A percentile compares a stretch with the other conserved stretches of the same genome.
Conservation (phyloP, 2,113 vertebrate genomes). For the Acanthochromis polyacanthus region DNA sequence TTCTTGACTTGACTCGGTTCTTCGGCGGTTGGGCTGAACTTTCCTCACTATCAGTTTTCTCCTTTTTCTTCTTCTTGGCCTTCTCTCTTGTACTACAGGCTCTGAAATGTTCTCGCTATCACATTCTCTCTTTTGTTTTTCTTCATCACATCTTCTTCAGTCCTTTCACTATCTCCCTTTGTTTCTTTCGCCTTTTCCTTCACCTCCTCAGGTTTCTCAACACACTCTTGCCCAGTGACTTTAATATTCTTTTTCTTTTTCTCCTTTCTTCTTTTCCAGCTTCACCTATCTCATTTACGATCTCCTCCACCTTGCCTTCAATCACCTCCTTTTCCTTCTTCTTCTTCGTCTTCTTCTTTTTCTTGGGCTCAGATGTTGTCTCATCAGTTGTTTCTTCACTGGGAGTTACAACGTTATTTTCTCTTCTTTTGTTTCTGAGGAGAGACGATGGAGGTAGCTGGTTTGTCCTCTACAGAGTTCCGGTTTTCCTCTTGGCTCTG, state of each 20-base stretch:
- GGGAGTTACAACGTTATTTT: constrained; percentile 14
- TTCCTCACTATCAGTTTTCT: constrained; percentile 18
- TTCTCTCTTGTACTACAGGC: constrained; percentile 34
- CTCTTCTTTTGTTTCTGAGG: constrained; percentile 37
- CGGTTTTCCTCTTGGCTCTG: neutral
- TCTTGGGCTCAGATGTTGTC: constrained; percentile 36
- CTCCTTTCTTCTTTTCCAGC: neutral
- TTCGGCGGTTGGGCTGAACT: neutral
- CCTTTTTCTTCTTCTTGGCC: constrained; percentile 57
- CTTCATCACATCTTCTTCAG: neutral
- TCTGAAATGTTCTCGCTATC: neutral
- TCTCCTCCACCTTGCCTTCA: constrained; percentile 20
- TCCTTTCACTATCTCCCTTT: neutral
- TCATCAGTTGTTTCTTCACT: constrained; percentile 16
- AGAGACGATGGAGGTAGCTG: neutral
- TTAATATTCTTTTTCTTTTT: neutral
- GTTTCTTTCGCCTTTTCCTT: constrained; percentile 6
- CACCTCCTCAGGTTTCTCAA: neutral
- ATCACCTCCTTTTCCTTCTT: constrained; percentile 31
- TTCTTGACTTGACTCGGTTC: constrained; percentile 17
- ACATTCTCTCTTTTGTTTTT: neutral
- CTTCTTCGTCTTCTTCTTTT: constrained; percentile 64
- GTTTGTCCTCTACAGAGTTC: neutral
- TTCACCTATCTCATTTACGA: neutral
- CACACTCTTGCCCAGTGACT: neutral